Evolutionary conservation across 2,797 vertebrate species (phyloP).

Genomic region (Alcedo quadribrachys): DNA sequence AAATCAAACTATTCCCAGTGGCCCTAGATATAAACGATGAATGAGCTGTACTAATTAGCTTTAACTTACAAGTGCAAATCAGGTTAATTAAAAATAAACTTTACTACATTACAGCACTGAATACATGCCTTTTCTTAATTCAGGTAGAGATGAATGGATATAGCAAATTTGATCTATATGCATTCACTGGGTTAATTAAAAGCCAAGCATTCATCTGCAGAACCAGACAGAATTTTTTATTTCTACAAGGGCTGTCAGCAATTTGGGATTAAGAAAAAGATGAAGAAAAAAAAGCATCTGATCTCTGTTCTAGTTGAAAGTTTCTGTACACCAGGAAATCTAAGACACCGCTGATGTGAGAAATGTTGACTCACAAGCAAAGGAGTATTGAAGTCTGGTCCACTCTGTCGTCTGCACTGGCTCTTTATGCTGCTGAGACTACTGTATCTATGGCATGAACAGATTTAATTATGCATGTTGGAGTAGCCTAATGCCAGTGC

Average conservation of each 20-base stretch:
- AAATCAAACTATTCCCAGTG: background rate
- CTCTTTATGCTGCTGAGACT: background rate
- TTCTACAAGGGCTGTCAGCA: conserved; percentile 3
- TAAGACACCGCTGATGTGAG: background rate
- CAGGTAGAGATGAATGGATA: conserved; percentile 47
- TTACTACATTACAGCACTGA: conserved; percentile 3
- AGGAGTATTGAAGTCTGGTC: background rate
- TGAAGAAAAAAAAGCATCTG: background rate
- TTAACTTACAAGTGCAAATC: conserved; percentile 48
- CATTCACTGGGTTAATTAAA: conserved; percentile 47
- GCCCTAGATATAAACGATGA: conserved; percentile 1
- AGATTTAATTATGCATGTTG: background rate
- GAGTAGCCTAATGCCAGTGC: background rate
- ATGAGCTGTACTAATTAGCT: conserved; percentile 23
- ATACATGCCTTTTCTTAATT: conserved; percentile 25
- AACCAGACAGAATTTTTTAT: conserved; percentile 42
- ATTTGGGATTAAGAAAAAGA: background rate
- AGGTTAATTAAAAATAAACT: conserved; percentile 69
- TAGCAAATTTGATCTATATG: conserved; percentile 37
- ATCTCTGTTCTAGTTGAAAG: background rate
- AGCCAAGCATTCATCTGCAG: conserved; percentile 10
- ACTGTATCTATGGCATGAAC: background rate
- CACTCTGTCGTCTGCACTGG: background rate
- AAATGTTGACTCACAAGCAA: background rate
- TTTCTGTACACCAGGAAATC: background rate